A percentile compares a stretch with the other conserved stretches of the same genome.
phyloP scores from a whole-genome alignment of 92 coral and sea anemone genomes.

The Parazoanthus darwini region DNA sequence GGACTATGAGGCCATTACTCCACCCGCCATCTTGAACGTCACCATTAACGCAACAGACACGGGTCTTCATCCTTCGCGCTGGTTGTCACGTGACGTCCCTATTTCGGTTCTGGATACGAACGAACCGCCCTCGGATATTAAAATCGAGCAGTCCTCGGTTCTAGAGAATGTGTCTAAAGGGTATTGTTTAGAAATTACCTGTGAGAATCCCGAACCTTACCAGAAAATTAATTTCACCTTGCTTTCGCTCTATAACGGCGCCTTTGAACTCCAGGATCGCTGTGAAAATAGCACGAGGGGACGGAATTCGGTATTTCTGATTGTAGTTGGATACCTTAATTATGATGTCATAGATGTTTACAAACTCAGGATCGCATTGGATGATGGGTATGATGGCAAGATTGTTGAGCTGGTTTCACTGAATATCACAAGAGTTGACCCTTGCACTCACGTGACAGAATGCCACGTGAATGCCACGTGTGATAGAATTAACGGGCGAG shows the following conservation, averaged over 20 bases:
- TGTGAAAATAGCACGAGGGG: conserved; percentile 71
- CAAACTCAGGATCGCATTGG: conserved; percentile 16
- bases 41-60: conserved; percentile 77
- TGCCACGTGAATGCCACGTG: conserved; percentile 85
- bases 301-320: conserved; percentile 53
- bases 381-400: conserved; percentile 31
- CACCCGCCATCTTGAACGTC: conserved; percentile 59
- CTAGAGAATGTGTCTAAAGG: conserved; percentile 69
- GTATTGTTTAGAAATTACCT: conserved; percentile 67
- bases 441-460: conserved; percentile 63
- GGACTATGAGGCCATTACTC: conserved; percentile 73
- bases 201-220: conserved; percentile 72
- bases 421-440: conserved; percentile 74
- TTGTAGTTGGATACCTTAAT: conserved; percentile 5
- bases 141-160: conserved; percentile 56
- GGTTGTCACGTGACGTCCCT: conserved; percentile 55
- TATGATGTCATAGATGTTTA: conserved; percentile 14
- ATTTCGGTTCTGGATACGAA: conserved; percentile 70
- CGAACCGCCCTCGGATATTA: conserved; percentile 71
- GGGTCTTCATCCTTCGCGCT: conserved; percentile 60
- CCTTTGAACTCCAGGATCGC: conserved; percentile 58
- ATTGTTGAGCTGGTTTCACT: conserved; percentile 66
- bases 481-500: conserved; percentile 68
- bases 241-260: conserved; percentile 49
- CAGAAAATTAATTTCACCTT: conserved; percentile 67